Evolutionary conservation across 2,113 vertebrate species (phyloP), one percentile per base, ranked within the genome.

Genomic region (Naja naja): DNA sequence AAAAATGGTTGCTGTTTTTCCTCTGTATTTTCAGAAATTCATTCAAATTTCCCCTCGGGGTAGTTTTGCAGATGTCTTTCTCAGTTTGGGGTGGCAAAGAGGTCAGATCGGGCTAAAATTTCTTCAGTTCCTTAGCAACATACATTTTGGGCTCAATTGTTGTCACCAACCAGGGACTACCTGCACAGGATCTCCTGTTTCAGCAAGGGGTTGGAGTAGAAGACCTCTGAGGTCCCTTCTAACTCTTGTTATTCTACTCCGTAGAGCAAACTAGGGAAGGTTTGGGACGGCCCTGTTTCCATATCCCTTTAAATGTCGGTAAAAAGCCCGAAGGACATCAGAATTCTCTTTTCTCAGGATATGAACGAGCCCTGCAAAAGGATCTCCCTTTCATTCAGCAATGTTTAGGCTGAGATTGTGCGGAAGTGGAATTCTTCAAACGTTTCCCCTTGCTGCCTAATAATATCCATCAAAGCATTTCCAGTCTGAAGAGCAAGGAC

Each of bases 391-490:
- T 96, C 95, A 95, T 97, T 96, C 95, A 11, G 0, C 89, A 90
- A 91, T 93, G 90, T 92, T 96, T 96, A 95, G 96, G 94, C 34
- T 94, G 92, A 27, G 94, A 88, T 92, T 1, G 0, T 95, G 94
- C 94, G 93, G 97, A 97, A 97, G 96, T 95, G 95, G 94, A 91
- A 95, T 94, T 93, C 92, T 97, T 96, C 95, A 95, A 97, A 96
- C 94, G 93, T 93, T 97, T 97, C 96, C 96, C 92, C 94, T 95
- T 94, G 91, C 94, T 92, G 93, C 95, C 97, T 97, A 97, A 97
- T 96, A 97, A 97, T 97, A 97, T 95, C 96, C 97, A 97, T 97
- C 97, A 97, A 97, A 97, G 97, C 91, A 10, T 97, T 97, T 97
- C 96, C 97, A 97, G 93, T 92, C 91, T 95, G 92, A 92, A 95